Percentiles rank a stretch among this genome's conserved stretches.
Evolutionary conservation across 2,113 vertebrate species (phyloP).

Genomic region (Phalacrocorax brasilianus): DNA sequence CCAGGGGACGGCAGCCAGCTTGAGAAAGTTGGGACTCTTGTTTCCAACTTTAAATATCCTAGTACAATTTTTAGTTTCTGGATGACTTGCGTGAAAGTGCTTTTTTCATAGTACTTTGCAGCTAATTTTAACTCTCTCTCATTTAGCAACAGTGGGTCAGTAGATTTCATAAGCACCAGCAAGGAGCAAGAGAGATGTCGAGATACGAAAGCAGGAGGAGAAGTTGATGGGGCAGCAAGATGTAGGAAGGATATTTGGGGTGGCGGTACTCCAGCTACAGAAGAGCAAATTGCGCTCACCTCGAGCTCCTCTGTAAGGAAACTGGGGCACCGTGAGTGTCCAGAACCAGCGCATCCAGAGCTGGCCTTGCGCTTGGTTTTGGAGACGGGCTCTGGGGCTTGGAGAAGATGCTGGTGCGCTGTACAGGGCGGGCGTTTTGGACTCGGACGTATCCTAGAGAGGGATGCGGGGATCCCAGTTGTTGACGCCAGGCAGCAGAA

Average conservation of each 20-base stretch:
- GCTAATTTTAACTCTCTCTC: constrained; percentile 42
- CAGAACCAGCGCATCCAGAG: not conserved
- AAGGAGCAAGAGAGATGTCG: not conserved
- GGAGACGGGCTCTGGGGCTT: not conserved
- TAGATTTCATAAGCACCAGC: not conserved
- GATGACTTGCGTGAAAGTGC: not conserved
- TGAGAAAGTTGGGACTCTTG: not conserved
- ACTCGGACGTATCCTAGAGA: fast-evolving
- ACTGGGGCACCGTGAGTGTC: not conserved
- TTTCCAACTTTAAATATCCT: constrained; percentile 26
- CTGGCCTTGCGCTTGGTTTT: not conserved
- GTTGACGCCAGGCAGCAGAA: not conserved
- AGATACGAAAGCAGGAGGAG: not conserved
- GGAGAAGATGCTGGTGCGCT: not conserved
- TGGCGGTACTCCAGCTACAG: not conserved
- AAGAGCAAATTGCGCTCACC: fast-evolving
- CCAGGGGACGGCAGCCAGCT: constrained; percentile 45
- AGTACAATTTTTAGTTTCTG: constrained; percentile 19
- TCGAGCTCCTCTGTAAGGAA: not conserved
- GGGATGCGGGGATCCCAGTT: fast-evolving
- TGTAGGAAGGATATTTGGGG: not conserved
- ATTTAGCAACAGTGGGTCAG: not conserved
- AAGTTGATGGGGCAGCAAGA: not conserved
- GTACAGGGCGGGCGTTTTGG: not conserved
- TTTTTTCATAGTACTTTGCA: not conserved